Conservation (phyloP, 2,888 invertebrate species). For the Philhelius pedissequus region DNA sequence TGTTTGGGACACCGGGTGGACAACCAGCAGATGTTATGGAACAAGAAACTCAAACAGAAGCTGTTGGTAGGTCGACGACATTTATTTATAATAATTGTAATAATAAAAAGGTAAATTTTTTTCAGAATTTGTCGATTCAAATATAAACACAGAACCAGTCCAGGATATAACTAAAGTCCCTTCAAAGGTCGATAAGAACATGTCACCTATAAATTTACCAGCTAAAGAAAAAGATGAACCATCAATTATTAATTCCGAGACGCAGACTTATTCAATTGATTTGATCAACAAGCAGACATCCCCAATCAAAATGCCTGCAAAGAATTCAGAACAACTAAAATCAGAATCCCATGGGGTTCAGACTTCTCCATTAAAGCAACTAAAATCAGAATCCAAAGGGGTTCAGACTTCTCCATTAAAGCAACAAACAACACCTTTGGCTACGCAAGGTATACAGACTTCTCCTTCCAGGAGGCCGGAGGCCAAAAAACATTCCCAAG, state of each 20-base stretch:
- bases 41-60: conserved; percentile 50
- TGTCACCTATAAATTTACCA: conserved; percentile 75
- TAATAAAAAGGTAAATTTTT: too few relatives aligned
- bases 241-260: background rate
- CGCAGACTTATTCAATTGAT: conserved; percentile 18
- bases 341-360: conserved; percentile 10
- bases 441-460: background rate
- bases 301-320: conserved; percentile 17
- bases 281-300: conserved; percentile 53
- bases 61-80: conserved; percentile 27
- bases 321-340: background rate
- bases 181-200: conserved; percentile 73
- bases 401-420: conserved; percentile 5
- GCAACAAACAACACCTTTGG: background rate
- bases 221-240: conserved; percentile 10
- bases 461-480: background rate
- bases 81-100: too few relatives aligned
- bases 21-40: conserved; percentile 4
- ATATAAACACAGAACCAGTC: conserved; percentile 73
- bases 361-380: background rate
- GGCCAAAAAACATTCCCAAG: conserved; percentile 28
- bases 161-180: conserved; percentile 70
- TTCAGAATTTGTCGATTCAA: conserved; percentile 67
- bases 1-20: conserved; percentile 72
- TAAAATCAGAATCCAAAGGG: background rate